phyloP scores from a whole-genome alignment of 35 echinoderm and acorn worm species.

The Ophioderma brevispina region DNA sequence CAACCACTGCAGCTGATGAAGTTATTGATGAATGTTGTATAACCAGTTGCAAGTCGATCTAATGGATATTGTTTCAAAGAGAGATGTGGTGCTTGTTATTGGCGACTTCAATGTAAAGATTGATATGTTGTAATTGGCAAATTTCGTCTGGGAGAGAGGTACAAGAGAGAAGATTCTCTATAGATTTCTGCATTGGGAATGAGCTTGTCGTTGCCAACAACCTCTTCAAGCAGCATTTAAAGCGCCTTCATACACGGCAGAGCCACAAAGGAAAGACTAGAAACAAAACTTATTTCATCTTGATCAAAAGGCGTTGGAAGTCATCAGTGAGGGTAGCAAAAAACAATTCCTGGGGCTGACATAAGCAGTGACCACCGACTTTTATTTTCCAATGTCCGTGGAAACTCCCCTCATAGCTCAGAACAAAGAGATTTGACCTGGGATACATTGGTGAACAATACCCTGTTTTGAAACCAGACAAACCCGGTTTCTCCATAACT shows the following conservation, averaged over 20 bases:
- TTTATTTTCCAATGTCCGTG: background rate
- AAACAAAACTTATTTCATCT: background rate
- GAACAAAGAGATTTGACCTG: background rate
- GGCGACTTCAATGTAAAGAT: background rate
- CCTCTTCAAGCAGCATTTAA: background rate
- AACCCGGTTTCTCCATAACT: too few relatives aligned
- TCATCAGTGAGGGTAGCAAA: background rate
- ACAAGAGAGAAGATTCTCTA: background rate
- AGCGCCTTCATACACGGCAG: background rate
- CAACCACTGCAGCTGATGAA: background rate
- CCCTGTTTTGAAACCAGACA: background rate
- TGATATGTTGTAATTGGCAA: background rate
- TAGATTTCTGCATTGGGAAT: background rate
- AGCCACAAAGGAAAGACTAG: background rate
- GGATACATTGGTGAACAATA: background rate
- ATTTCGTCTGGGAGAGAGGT: background rate
- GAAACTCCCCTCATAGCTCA: background rate
- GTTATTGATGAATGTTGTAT: background rate
- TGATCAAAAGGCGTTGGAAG: background rate
- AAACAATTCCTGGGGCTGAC: background rate
- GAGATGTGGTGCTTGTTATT: background rate
- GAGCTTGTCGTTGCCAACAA: background rate
- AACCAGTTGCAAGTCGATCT: background rate
- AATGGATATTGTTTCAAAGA: background rate
- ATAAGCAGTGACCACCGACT: background rate